Percentiles rank a stretch among this genome's conserved stretches.
phyloP scores from a whole-genome alignment of 2,888 invertebrate species.

The Dolichopus griseipennis region DNA sequence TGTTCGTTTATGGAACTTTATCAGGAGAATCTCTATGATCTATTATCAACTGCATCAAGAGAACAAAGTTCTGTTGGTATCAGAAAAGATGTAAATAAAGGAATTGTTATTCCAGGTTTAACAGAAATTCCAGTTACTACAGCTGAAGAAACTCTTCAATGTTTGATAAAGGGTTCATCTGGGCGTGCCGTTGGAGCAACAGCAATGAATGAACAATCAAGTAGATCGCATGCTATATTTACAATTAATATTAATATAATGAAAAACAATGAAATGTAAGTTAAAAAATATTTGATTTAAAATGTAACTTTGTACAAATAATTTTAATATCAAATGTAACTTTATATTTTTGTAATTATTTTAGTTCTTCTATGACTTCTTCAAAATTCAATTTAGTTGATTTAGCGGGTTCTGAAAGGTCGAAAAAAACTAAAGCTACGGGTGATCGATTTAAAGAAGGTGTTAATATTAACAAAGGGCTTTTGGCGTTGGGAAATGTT shows the following conservation, averaged over 20 bases:
- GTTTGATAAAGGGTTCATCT: slow-evolving; percentile 60
- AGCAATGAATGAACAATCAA: slow-evolving; percentile 85
- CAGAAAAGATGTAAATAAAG: slow-evolving; percentile 61
- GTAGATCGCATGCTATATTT: slow-evolving; percentile 84
- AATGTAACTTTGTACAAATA: too few relatives aligned
- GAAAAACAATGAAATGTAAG: slow-evolving; percentile 53
- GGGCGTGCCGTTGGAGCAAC: slow-evolving; percentile 79
- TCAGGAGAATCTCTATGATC: slow-evolving; percentile 79
- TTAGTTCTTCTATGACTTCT: slow-evolving; percentile 50
- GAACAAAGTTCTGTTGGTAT: slow-evolving; percentile 71
- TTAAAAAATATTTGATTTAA: too few relatives aligned
- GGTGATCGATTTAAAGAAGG: slow-evolving; percentile 85
- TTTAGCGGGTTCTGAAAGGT: slow-evolving; percentile 82
- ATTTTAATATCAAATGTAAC: too few relatives aligned
- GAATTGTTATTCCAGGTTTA: slow-evolving; percentile 54
- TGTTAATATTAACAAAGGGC: slow-evolving; percentile 83
- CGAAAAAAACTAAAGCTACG: slow-evolving; percentile 81
- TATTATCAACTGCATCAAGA: slow-evolving; percentile 59
- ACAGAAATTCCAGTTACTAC: slow-evolving; percentile 54
- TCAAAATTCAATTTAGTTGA: slow-evolving; percentile 88
- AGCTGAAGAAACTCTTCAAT: slow-evolving; percentile 58
- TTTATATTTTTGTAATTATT: too few relatives aligned
- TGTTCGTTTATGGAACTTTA: slow-evolving; percentile 86
- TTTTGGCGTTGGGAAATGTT: slow-evolving; percentile 86
- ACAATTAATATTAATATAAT: slow-evolving; percentile 62